phyloP scores from a whole-genome alignment of 1,140 invertebrate species.

The Leptestheria dahalacensis region DNA sequence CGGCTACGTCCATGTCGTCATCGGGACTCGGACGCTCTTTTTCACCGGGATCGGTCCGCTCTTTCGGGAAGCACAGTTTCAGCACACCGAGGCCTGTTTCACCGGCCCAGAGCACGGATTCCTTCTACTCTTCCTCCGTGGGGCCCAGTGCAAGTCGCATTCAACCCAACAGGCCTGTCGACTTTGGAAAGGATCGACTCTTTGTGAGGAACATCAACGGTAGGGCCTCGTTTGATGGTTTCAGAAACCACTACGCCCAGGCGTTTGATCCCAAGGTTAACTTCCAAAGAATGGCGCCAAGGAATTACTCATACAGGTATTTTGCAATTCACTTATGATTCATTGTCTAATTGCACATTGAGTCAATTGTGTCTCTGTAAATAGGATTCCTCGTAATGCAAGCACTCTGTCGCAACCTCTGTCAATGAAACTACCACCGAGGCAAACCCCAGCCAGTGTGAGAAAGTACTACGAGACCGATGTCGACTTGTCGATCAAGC shows the following conservation, averaged over 20 bases:
- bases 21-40: constrained; percentile 8
- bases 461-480: too few relatives aligned
- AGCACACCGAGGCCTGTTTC: not conserved
- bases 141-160: constrained; percentile 3
- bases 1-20: constrained; percentile 8
- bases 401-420: too few relatives aligned
- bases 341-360: too few relatives aligned
- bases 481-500: not conserved
- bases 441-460: too few relatives aligned
- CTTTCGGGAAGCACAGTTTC: not conserved
- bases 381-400: too few relatives aligned
- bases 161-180: not conserved
- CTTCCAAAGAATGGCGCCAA: not conserved
- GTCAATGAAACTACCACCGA: too few relatives aligned
- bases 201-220: not conserved
- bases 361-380: too few relatives aligned
- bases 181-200: not conserved
- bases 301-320: not conserved
- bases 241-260: not conserved
- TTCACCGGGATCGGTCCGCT: constrained; percentile 1
- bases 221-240: not conserved
- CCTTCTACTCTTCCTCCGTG: constrained; percentile 2
- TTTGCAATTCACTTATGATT: too few relatives aligned
- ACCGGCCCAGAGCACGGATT: constrained; percentile 8
- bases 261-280: not conserved